A percentile compares a stretch with the other conserved stretches of the same genome.
Conservation (phyloP, 2,888 invertebrate genomes). For the Tetramorium bicarinatum region DNA sequence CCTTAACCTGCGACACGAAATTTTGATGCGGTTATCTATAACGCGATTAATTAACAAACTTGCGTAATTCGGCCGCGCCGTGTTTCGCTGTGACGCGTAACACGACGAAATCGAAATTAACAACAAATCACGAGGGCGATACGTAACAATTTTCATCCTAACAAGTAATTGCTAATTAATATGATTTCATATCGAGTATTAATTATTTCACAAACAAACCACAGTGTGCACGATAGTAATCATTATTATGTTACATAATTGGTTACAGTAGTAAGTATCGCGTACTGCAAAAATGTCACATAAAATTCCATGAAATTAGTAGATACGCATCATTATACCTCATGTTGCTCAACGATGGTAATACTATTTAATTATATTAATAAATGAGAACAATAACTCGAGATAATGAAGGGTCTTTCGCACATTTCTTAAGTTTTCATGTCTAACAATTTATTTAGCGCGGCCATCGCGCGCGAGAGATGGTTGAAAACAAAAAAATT, state of each 20-base stretch:
- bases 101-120: constrained; percentile 48
- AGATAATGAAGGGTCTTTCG: constrained; percentile 66
- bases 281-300: background rate
- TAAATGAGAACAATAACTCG: constrained; percentile 13
- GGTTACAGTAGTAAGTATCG: background rate
- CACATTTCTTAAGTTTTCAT: constrained; percentile 5
- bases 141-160: constrained; percentile 22
- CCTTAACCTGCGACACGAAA: constrained; percentile 77
- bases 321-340: background rate
- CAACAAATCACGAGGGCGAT: constrained; percentile 30
- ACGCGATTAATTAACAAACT: constrained; percentile 76
- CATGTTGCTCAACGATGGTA: background rate
- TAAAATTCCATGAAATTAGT: background rate
- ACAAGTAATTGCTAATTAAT: constrained; percentile 44
- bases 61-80: constrained; percentile 60
- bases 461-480: background rate
- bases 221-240: background rate
- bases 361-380: background rate
- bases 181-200: constrained; percentile 7
- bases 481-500: background rate
- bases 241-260: background rate
- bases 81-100: constrained; percentile 36
- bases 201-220: constrained; percentile 8
- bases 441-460: background rate
- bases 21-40: constrained; percentile 74